Conservation (phyloP, 2,797 vertebrate genomes). For the Poliocrania exsul region DNA sequence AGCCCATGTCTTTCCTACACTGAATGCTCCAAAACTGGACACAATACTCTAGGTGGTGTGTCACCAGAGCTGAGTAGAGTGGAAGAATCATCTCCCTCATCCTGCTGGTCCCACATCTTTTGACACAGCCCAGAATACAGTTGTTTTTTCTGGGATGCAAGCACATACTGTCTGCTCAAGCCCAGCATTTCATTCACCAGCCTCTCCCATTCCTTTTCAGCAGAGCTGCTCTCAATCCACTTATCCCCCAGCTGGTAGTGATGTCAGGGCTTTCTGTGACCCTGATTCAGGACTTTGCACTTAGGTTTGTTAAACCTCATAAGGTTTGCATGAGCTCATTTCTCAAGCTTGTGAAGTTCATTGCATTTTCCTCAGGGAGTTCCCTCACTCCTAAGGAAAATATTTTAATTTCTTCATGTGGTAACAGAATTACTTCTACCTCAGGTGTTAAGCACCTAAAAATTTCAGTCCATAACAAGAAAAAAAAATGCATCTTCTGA, state of each 20-base stretch:
- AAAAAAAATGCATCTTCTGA: background rate
- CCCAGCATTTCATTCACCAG: background rate
- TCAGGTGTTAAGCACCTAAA: background rate
- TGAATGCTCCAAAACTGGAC: background rate
- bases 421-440: background rate
- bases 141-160: background rate
- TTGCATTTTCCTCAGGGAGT: background rate
- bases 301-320: background rate
- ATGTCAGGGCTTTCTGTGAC: background rate
- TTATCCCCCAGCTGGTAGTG: background rate
- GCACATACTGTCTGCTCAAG: background rate
- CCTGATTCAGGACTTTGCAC: background rate
- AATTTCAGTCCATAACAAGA: background rate
- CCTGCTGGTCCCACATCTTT: background rate
- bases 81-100: background rate
- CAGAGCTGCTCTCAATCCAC: background rate
- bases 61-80: background rate
- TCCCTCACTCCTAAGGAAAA: background rate
- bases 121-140: background rate
- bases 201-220: background rate
- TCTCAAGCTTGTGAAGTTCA: background rate
- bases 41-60: background rate
- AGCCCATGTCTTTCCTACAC: background rate
- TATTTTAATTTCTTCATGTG: background rate
- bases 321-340: background rate